Evolutionary conservation across 2,797 vertebrate species (phyloP).

Genomic region (Macropodus opercularis): DNA sequence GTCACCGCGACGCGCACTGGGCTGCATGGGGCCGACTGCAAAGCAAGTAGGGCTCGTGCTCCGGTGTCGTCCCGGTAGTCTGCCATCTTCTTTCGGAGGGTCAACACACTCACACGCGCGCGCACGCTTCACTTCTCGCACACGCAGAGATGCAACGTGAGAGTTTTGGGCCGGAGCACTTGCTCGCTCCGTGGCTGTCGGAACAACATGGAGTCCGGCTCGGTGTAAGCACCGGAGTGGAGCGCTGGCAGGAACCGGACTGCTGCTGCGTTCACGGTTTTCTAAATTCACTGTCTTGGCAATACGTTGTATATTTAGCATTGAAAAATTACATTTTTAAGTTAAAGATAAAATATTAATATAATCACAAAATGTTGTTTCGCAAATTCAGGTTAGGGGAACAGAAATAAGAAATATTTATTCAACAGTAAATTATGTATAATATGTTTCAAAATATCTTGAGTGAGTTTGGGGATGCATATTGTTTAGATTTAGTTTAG

Average conservation of each 20-base stretch:
- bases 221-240: constrained; percentile 65
- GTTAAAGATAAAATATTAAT: no score
- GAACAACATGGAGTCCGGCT: constrained; percentile 82
- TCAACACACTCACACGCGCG: constrained; percentile 54
- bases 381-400: no score
- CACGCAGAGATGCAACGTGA: constrained; percentile 78
- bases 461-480: no score
- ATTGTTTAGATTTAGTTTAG: no score
- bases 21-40: constrained; percentile 92
- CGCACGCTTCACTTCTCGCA: constrained; percentile 59
- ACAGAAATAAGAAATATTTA: no score
- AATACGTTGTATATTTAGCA: no score
- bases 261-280: constrained; percentile 35
- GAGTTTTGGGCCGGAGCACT: constrained; percentile 76
- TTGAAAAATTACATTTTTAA: no score
- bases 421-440: no score
- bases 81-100: constrained; percentile 86
- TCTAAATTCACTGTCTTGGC: no score
- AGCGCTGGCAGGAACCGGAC: constrained; percentile 39
- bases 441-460: no score
- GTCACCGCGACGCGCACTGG: constrained; percentile 82
- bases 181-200: constrained; percentile 77
- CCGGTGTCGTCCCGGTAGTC: constrained; percentile 93
- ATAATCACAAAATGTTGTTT: no score
- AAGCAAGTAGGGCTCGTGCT: constrained; percentile 88